Evolutionary conservation across 2,113 vertebrate species (phyloP), one percentile per base, ranked within the genome.

Genomic region (Entomyzon cyanotis): DNA sequence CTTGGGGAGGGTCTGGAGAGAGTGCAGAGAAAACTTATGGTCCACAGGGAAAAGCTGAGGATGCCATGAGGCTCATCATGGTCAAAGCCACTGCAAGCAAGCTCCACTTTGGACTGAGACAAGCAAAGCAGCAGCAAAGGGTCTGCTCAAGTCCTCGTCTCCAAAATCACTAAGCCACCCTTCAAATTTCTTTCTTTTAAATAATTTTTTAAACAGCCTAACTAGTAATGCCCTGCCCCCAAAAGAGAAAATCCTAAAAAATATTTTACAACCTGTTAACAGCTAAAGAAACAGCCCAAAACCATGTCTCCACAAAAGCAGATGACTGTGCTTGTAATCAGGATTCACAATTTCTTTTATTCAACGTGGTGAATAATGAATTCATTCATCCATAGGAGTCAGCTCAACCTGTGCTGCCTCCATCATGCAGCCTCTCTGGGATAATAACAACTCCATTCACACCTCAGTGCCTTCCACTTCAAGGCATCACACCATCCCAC

Each of bases 281-380:
- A 96, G 93, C 95, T 94, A 86, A 88, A 96, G 94, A 96, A 97
- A 96, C 79, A 90, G 95, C 81, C 88, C 93, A 79, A 87, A 97
- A 96, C 95, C 97, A 96, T 87, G 68, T 95, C 88, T 91, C 93
- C 84, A 79, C 94, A 94, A 97, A 96, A 73, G 74, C 88, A 95
- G 91, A 69, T 3, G 2, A 97, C 94, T 94, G 90, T 88, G 52
- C 94, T 97, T 97, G 96, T 97, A 98, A 98, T 97, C 97, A 97
- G 96, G 93, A 97, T 91, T 92, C 97, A 95, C 96, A 96, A 86
- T 71, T 92, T 84, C 23, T 94, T 92, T 96, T 92, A 93, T 62
- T 52, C 92, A 88, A 97, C 58, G 84, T 56, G 70, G 84, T 76
- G 93, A 95, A 52, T 81, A 97, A 97, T 96, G 87, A 70, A 31